Conservation (phyloP, 2,113 vertebrate species). For the Psammodynastes pulverulentus region DNA sequence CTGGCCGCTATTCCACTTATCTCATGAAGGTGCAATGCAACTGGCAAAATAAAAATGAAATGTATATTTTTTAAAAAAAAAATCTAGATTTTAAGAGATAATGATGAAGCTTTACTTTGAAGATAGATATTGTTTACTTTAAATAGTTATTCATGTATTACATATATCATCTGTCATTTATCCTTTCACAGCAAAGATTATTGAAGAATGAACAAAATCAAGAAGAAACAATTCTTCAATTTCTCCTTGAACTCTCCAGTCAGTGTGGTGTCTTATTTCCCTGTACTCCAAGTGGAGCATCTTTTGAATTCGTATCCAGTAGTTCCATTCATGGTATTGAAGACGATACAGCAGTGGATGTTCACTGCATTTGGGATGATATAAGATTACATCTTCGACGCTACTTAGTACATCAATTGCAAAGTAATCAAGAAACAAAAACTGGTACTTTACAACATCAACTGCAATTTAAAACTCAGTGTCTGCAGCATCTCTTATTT, state of each 20-base stretch:
- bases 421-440: conserved; percentile 59
- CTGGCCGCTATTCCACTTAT: not conserved
- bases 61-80: not conserved
- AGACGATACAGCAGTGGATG: conserved; percentile 77
- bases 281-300: conserved; percentile 57
- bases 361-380: conserved; percentile 85
- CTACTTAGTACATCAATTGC: conserved; percentile 79
- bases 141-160: not conserved
- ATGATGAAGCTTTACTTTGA: not conserved
- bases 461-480: conserved; percentile 70
- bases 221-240: conserved; percentile 82
- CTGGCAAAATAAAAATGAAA: not conserved
- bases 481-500: conserved; percentile 83
- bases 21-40: not conserved
- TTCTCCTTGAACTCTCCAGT: conserved; percentile 83
- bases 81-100: not conserved
- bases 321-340: conserved; percentile 78
- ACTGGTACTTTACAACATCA: conserved; percentile 54
- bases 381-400: conserved; percentile 81
- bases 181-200: conserved; percentile 69
- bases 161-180: conserved; percentile 39
- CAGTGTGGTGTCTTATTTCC: conserved; percentile 83
- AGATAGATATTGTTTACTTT: conserved; percentile 12
- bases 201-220: conserved; percentile 75
- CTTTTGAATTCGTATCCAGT: conserved; percentile 64